phyloP scores from a whole-genome alignment of 2,797 vertebrate species.

The Sarcoramphus papa region DNA sequence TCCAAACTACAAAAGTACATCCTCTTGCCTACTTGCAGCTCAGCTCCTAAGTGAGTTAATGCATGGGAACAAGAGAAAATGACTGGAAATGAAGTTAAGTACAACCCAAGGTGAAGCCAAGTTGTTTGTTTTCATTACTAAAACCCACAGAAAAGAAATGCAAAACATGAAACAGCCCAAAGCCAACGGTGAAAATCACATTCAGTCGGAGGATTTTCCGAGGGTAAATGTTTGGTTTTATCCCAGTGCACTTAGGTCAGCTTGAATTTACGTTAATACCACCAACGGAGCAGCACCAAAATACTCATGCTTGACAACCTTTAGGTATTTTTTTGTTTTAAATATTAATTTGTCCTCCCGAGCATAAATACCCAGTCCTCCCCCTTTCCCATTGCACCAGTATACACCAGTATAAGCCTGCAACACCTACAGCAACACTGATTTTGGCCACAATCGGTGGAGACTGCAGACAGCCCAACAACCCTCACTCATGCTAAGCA shows the following conservation, averaged over 20 bases:
- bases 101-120: slow-evolving; percentile 7
- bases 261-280: neutral
- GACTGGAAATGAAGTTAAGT: neutral
- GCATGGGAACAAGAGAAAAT: neutral
- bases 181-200: neutral
- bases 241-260: neutral
- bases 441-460: neutral
- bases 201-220: neutral
- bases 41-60: fast-evolving
- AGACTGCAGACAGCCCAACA: neutral
- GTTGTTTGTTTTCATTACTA: slow-evolving; percentile 21
- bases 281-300: neutral
- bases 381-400: neutral
- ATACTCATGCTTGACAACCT: neutral
- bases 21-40: neutral
- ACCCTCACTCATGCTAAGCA: neutral
- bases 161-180: neutral
- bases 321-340: neutral
- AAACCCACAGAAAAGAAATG: slow-evolving; percentile 42
- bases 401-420: neutral
- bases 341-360: neutral
- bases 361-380: neutral
- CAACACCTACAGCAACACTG: neutral
- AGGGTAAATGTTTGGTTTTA: slow-evolving; percentile 5
- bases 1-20: neutral